These are phyloP conservation scores for Paramuricea clavata DNA, from an alignment of 92 coral and sea anemone species.

Conservation along the genomic window DNA sequence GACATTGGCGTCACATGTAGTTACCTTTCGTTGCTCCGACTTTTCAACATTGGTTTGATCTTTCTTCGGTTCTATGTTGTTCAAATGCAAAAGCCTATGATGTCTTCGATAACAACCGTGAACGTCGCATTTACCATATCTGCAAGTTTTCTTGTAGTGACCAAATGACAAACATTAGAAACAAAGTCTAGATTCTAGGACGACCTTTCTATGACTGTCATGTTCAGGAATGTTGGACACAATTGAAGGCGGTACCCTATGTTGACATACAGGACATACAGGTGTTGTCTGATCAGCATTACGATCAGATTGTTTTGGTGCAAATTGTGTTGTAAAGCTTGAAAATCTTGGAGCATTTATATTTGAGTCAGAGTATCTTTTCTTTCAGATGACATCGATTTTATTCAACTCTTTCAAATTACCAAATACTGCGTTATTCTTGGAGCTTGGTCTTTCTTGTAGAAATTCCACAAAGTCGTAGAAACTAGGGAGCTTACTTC, in stretches of 20 bases:
- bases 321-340: conserved; percentile 24
- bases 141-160: conserved; percentile 8
- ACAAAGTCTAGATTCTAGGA: conserved; percentile 3
- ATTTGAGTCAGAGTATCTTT: neutral
- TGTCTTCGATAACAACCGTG: conserved; percentile 24
- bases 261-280: too few relatives aligned
- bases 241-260: neutral
- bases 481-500: neutral
- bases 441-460: conserved; percentile 1
- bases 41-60: neutral
- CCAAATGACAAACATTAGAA: conserved; percentile 26
- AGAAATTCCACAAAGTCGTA: conserved; percentile 9
- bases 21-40: neutral
- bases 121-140: neutral
- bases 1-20: conserved; percentile 8
- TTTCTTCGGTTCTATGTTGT: neutral
- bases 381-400: neutral
- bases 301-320: neutral
- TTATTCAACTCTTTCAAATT: neutral
- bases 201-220: neutral
- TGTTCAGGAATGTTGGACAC: neutral
- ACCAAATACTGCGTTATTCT: conserved; percentile 14
- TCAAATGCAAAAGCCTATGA: conserved; percentile 22
- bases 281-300: too few relatives aligned
- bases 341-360: neutral